Evolutionary conservation across 2,888 invertebrate genomes (phyloP).

Genomic region (Sepiola atlantica): DNA sequence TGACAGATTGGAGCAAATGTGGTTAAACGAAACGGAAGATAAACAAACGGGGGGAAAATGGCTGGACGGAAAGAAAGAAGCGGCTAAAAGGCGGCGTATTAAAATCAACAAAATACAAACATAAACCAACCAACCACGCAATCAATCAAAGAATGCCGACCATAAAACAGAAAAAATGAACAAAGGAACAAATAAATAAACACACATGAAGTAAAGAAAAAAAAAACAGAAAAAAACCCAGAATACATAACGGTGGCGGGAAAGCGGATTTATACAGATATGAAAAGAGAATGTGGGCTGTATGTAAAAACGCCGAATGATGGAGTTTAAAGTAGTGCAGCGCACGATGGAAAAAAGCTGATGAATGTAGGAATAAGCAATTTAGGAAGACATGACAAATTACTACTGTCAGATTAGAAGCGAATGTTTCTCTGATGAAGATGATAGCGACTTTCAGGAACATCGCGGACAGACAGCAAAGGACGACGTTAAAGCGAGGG

Average conservation of each 20-base stretch:
- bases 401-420: constrained; percentile 32
- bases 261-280: neutral
- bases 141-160: neutral
- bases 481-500: neutral
- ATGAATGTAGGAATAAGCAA: constrained; percentile 20
- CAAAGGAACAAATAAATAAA: neutral
- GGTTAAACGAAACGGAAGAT: no score
- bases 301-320: constrained; percentile 6
- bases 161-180: neutral
- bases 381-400: constrained; percentile 32
- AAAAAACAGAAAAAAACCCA: neutral
- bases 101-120: neutral
- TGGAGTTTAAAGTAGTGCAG: constrained; percentile 2
- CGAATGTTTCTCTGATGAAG: constrained; percentile 8
- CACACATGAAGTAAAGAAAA: neutral
- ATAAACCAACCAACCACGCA: neutral
- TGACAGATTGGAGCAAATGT: no score
- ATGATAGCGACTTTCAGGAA: neutral
- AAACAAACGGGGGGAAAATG: no score
- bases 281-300: neutral
- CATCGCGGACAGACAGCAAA: constrained; percentile 20
- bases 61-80: neutral
- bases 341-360: neutral
- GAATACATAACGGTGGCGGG: neutral
- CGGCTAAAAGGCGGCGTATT: neutral